Conservation (phyloP, 1,140 invertebrate species). For the Drosophila truncata region DNA sequence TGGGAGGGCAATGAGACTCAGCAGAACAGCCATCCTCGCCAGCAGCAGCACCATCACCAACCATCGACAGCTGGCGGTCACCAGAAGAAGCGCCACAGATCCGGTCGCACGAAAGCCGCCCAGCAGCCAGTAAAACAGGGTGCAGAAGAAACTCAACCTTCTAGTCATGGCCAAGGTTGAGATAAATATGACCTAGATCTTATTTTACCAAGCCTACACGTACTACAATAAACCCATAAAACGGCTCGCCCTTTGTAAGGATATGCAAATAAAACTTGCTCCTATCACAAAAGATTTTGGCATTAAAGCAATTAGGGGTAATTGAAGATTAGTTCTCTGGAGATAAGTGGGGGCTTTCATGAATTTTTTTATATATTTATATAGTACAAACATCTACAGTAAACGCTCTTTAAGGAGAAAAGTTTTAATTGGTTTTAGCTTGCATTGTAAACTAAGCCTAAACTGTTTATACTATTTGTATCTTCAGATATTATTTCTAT, state of each 20-base stretch:
- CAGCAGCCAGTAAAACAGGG: slow-evolving; percentile 14
- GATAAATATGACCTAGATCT: neutral
- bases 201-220: neutral
- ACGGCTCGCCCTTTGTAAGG: slow-evolving; percentile 23
- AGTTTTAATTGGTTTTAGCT: neutral
- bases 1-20: slow-evolving; percentile 35
- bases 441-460: neutral
- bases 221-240: neutral
- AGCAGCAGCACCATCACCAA: slow-evolving; percentile 5
- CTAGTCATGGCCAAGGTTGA: slow-evolving; percentile 14
- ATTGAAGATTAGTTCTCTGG: slow-evolving; percentile 18
- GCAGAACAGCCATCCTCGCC: slow-evolving; percentile 1
- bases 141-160: slow-evolving; percentile 11
- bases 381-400: slow-evolving; percentile 2
- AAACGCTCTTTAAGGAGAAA: neutral
- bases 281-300: slow-evolving; percentile 28
- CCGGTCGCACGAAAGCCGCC: slow-evolving; percentile 32
- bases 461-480: neutral
- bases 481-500: neutral
- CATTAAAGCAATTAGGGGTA: slow-evolving; percentile 20
- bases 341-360: slow-evolving; percentile 25
- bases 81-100: slow-evolving; percentile 40
- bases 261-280: slow-evolving; percentile 37
- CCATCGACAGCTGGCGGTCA: slow-evolving; percentile 1
- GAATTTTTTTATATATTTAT: neutral